phyloP scores from a whole-genome alignment of 1,140 invertebrate genomes.

The Orchestia grillus region DNA sequence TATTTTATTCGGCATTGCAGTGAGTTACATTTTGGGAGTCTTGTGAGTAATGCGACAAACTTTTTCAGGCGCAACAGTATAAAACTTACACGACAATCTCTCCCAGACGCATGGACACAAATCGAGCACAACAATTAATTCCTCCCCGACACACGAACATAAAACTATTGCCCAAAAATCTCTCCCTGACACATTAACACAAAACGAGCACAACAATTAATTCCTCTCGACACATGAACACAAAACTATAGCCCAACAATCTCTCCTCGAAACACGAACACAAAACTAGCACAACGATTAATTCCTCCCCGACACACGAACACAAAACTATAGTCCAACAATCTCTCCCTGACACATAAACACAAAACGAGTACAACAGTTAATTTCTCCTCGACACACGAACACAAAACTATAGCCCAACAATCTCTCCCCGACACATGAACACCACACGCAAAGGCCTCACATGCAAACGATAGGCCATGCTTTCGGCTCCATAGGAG shows the following conservation, averaged over 20 bases:
- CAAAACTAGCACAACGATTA: neutral
- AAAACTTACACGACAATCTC: too few species aligned
- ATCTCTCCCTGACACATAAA: neutral
- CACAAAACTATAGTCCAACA: neutral
- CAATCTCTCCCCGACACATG: neutral
- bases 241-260: neutral
- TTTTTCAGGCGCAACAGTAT: too few species aligned
- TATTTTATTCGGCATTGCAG: too few species aligned
- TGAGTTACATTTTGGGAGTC: too few species aligned
- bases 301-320: neutral
- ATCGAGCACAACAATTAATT: too few species aligned
- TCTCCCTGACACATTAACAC: neutral
- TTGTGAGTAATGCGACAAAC: too few species aligned
- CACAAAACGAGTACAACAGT: neutral
- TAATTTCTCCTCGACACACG: too few species aligned
- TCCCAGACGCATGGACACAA: too few species aligned
- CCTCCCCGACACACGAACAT: neutral
- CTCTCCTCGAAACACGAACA: neutral
- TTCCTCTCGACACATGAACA: neutral
- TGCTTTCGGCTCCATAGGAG: neutral
- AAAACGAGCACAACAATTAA: neutral
- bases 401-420: neutral
- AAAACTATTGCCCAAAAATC: neutral
- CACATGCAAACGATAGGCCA: neutral
- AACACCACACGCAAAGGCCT: neutral